phyloP scores from a whole-genome alignment of 2,113 vertebrate genomes.

The Mustela lutreola region DNA sequence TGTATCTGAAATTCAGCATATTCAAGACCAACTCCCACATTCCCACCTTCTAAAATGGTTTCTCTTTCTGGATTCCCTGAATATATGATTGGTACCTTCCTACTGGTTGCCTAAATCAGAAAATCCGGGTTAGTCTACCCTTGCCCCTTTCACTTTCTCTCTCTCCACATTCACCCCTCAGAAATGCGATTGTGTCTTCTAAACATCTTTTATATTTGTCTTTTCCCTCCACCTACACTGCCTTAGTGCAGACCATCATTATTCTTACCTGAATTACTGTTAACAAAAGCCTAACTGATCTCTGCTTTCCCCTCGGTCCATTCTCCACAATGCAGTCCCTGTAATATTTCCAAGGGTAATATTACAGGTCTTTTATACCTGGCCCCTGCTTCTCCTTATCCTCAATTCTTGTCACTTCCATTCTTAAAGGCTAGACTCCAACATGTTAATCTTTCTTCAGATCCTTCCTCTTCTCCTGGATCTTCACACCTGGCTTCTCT shows the following conservation, averaged over 20 bases:
- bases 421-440: background rate
- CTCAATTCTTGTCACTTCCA: background rate
- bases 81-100: background rate
- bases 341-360: background rate
- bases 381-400: background rate
- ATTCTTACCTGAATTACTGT: slow-evolving; percentile 7
- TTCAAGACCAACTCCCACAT: background rate
- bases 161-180: background rate
- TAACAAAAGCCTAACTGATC: background rate
- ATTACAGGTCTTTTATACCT: background rate
- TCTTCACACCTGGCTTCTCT: background rate
- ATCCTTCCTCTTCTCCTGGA: background rate
- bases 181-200: background rate
- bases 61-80: background rate
- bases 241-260: background rate
- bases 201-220: background rate
- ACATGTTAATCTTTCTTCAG: background rate
- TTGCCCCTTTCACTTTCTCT: background rate
- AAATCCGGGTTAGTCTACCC: background rate
- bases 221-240: background rate
- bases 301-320: background rate
- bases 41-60: background rate
- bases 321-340: background rate
- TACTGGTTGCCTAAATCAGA: background rate
- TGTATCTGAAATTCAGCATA: background rate